Base-by-base conservation (phyloP, 1,140 invertebrate species). In the Mya arenaria region DNA sequence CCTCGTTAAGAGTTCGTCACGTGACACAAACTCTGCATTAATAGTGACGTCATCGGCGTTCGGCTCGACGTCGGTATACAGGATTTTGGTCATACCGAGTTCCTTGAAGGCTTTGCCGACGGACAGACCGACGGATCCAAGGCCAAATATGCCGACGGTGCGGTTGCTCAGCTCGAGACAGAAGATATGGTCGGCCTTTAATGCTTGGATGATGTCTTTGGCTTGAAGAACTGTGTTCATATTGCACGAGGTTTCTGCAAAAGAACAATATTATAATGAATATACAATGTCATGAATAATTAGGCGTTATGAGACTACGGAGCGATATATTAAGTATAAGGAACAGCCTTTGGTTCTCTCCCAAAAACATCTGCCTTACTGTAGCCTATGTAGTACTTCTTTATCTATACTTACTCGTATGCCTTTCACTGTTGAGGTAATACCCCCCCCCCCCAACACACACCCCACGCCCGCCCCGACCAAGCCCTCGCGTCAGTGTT, bases 131-230 rank as follows among this genome's bases (percentile, higher is more conserved):
- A 97, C 96, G 37, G 95, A 94, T 13, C 96, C 96, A 13, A 97
- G 93, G 10, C 96, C 96, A 28, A 97, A 95, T 77, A 99, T 96
- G 15, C 97, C 97, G 28, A 98, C 95, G 25, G 96, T 96, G 1
- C 96, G 95, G 34, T 94, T 95, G 94, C 79, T 82, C 3, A 82
- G 69, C 52, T 82, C 79, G 37, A 65, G 44, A 15, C 69, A 65
- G 25, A 63, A 82, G 13, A 41, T 39, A 19, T n/a, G 17, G n/a
- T 80, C 77, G 6, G 34, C 13, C 37, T 44, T 58, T 17, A 34
- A 36, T 23, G 28, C 34, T 28, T 69, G 23, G 23, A 71, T 55
- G 19, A 80, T 56, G 36, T 80, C 66, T 6, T 58, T 71, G 6
- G 77, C 58, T 55, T 80, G 77, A 66, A 80, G 34, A 19, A 80